Base-by-base conservation (phyloP, 2,113 vertebrate species). In the Plotosus lineatus region DNA sequence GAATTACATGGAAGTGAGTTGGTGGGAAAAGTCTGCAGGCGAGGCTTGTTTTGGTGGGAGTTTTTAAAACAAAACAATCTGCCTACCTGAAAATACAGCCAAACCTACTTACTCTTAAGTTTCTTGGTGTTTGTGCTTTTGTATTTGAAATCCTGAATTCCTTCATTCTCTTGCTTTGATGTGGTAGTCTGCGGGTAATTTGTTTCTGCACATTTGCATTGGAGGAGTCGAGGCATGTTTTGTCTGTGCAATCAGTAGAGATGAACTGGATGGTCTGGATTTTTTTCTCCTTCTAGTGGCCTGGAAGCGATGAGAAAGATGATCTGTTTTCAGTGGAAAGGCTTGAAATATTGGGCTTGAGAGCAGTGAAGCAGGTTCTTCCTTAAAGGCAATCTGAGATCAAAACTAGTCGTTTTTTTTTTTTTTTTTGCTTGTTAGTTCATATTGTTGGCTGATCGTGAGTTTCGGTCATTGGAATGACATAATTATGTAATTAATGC, bases 171-270 rank as follows among this genome's bases (percentile, higher is more conserved):
- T 46, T 31, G 50, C 33, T 78, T 76, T 80, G 81, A 80, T 51
- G 12, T 80, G 36, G 63, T 48, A 38, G 50, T 51, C 63, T 80
- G 36, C 5, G 14, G 31, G 61, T 53, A 75, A 77, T 71, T 75
- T 73, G 26, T 36, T 77, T 86, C 53, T 78, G 40, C 31, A 42
- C 61, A 77, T 84, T 77, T 55, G 85, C 75, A 38, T 60, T 42
- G 53, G 81, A 80, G 74, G 17, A 21, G 78, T 74, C 31, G 31
- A 78, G 75, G 26, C 84, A 78, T 21, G 68, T 60, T 78, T 53
- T 82, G 77, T 79, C 53, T 85, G 73, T 60, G 61, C 63, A 38
- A 48, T 81, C 66, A 58, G 48, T 10, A 65, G 44, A 69, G 60
- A 80, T 73, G 46, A 71, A 63, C 46, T 76, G 53, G 66, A 63